These are phyloP conservation scores for Fabriciana adippe DNA, from an alignment of 2,888 invertebrate species.

Conservation along the genomic window DNA sequence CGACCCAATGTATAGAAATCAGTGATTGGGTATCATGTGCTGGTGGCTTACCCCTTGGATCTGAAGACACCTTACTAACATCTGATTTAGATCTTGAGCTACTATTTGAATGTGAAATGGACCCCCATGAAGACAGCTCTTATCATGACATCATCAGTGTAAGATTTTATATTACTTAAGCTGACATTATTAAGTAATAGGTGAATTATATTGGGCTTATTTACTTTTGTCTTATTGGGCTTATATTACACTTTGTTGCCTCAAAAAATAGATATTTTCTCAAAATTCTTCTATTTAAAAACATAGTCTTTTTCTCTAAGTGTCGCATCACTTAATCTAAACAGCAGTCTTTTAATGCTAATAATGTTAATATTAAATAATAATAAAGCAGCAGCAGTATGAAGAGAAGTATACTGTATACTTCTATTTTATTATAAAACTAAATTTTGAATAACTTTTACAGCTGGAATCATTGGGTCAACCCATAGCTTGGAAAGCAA, in stretches of 20 bases:
- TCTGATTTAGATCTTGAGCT: slow-evolving; percentile 70
- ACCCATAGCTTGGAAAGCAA: slow-evolving; percentile 90
- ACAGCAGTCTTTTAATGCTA: too few relatives aligned
- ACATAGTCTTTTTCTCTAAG: too few relatives aligned
- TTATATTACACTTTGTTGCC: not conserved
- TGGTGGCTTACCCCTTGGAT: slow-evolving; percentile 69
- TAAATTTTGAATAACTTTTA: slow-evolving; percentile 31
- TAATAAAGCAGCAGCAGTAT: not conserved
- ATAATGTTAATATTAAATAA: too few relatives aligned
- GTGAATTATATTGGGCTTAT: not conserved
- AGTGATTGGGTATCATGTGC: slow-evolving; percentile 73
- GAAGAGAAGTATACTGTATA: not conserved
- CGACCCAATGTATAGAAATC: slow-evolving; percentile 71
- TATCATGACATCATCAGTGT: slow-evolving; percentile 61
- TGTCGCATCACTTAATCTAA: too few relatives aligned
- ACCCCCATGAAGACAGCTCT: slow-evolving; percentile 61
- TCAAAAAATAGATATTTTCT: not conserved
- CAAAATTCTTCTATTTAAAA: too few relatives aligned
- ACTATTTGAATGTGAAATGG: slow-evolving; percentile 76
- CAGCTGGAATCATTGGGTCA: slow-evolving; percentile 91
- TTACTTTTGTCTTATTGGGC: not conserved
- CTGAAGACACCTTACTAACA: slow-evolving; percentile 56
- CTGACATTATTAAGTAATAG: slow-evolving; percentile 8
- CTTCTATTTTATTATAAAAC: not conserved
- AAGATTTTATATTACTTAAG: slow-evolving; percentile 34